phyloP scores from a whole-genome alignment of 2,113 vertebrate genomes.

The Tenebrosternarchus preto region DNA sequence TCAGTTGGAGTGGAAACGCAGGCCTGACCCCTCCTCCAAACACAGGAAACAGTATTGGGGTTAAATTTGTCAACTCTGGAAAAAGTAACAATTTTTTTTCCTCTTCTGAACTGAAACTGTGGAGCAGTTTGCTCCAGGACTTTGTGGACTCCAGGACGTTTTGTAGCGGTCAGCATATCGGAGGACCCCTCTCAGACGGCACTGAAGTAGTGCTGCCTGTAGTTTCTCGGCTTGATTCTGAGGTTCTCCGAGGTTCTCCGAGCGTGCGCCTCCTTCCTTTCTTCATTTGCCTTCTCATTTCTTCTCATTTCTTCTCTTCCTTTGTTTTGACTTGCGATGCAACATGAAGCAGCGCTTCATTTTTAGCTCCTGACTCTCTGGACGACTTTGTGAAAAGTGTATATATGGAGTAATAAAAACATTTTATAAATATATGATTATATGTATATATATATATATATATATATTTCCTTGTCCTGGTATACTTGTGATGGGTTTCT shows the following conservation, averaged over 20 bases:
- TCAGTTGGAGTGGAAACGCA: conserved; percentile 35
- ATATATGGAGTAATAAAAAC: conserved; percentile 87
- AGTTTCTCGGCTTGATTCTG: conserved; percentile 53
- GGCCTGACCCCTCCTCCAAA: conserved; percentile 18
- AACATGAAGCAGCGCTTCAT: conserved; percentile 74
- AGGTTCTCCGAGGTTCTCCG: conserved; percentile 39
- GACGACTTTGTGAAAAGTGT: conserved; percentile 88
- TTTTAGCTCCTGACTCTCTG: conserved; percentile 63
- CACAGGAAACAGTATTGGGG: conserved; percentile 32
- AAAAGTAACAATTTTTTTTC: not conserved
- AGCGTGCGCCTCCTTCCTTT: conserved; percentile 3
- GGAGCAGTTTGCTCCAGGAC: conserved; percentile 17
- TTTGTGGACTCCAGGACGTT: conserved; percentile 25
- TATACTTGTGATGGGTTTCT: conserved; percentile 79
- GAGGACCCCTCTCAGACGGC: conserved; percentile 45
- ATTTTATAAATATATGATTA: conserved; percentile 77
- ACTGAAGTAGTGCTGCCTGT: conserved; percentile 53
- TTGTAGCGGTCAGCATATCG: conserved; percentile 24
- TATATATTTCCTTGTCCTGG: conserved; percentile 79
- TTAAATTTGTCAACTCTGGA: conserved; percentile 34
- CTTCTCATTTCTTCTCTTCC: conserved; percentile 8
- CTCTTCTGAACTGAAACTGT: too few relatives aligned
- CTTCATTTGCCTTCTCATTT: not conserved
- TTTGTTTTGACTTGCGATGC: conserved; percentile 57
- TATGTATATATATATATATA: conserved; percentile 75